Evolutionary conservation across 2,888 invertebrate species (phyloP).

Genomic region (Ypsolopha sequella): DNA sequence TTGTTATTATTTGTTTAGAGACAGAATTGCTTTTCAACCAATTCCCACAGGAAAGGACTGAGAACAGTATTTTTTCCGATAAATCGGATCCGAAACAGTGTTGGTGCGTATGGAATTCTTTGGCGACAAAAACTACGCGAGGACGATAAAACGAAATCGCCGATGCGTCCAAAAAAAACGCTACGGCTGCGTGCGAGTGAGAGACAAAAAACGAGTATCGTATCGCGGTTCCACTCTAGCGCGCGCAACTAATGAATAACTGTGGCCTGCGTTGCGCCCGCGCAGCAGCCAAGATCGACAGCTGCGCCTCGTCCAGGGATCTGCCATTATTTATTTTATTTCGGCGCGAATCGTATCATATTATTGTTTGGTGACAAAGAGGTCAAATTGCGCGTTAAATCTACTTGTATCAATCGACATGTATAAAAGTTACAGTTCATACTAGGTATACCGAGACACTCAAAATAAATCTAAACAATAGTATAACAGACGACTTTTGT

Average conservation of each 20-base stretch:
- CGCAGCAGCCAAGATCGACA: constrained; percentile 11
- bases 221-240: constrained; percentile 66
- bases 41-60: constrained; percentile 4
- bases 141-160: constrained; percentile 66
- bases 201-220: constrained; percentile 62
- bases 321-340: constrained; percentile 67
- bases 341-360: constrained; percentile 42
- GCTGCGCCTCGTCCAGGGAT: constrained; percentile 19
- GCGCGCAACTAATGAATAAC: constrained; percentile 56
- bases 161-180: constrained; percentile 64
- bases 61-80: constrained; percentile 4
- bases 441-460: too few species aligned
- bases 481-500: too few species aligned
- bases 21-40: background rate
- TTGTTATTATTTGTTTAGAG: background rate
- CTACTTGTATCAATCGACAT: constrained; percentile 42
- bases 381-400: constrained; percentile 68
- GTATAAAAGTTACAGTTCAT: background rate
- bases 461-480: too few species aligned
- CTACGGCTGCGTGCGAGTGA: constrained; percentile 61
- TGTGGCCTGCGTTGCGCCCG: constrained; percentile 36
- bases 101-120: constrained; percentile 58
- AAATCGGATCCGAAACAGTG: background rate
- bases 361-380: constrained; percentile 58
- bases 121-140: constrained; percentile 60